A percentile compares a stretch with the other conserved stretches of the same genome.
Conservation (phyloP, 2,888 invertebrate genomes). For the Leucania comma region DNA sequence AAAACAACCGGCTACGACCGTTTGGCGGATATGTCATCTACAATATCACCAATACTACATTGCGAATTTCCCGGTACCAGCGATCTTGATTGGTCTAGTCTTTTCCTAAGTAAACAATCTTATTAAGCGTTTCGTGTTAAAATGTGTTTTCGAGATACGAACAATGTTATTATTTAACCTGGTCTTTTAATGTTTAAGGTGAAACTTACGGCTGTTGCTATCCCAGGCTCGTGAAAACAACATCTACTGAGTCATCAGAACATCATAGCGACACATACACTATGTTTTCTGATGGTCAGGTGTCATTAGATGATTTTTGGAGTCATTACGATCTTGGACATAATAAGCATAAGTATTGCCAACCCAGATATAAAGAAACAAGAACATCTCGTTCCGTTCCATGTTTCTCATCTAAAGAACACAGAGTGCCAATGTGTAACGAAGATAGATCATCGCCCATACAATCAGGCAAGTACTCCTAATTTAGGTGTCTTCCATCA, state of each 20-base stretch:
- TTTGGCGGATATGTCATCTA: neutral
- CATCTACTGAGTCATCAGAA: neutral
- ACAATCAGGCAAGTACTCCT: too few relatives aligned
- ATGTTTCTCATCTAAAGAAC: too few relatives aligned
- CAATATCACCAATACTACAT: neutral
- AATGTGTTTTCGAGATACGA: neutral
- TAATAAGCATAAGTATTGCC: neutral
- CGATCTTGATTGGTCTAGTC: neutral
- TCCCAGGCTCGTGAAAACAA: too few relatives aligned
- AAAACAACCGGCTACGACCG: neutral
- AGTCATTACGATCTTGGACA: neutral
- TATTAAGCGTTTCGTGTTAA: neutral
- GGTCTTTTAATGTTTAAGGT: neutral
- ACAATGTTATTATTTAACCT: neutral
- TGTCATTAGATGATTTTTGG: neutral
- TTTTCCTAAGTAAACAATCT: constrained; percentile 6
- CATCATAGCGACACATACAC: neutral
- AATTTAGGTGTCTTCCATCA: too few relatives aligned
- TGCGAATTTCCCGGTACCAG: neutral
- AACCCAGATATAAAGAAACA: neutral
- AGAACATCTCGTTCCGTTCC: too few relatives aligned
- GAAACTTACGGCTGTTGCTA: neutral
- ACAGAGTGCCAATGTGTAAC: too few relatives aligned
- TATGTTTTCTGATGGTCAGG: too few relatives aligned
- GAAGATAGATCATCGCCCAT: too few relatives aligned